A percentile compares a stretch with the other conserved stretches of the same genome.
Conservation (phyloP, 2,888 invertebrate species). For the Cenopis cana region DNA sequence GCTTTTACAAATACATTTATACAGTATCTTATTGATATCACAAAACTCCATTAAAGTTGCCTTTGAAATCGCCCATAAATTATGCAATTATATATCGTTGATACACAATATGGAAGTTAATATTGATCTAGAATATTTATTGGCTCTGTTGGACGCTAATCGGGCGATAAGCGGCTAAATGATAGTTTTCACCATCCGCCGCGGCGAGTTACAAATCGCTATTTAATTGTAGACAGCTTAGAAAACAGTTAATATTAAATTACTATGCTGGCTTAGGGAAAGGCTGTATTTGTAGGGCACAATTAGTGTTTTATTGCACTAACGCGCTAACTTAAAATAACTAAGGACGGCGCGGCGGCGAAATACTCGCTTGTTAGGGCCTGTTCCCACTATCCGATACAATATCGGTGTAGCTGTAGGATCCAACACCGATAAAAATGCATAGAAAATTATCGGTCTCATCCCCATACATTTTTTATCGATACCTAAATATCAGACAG, state of each 20-base stretch:
- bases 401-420: too few species aligned
- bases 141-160: constrained; percentile 15
- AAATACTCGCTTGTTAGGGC: background rate
- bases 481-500: too few species aligned
- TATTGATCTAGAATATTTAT: constrained; percentile 22
- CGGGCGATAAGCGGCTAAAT: constrained; percentile 30
- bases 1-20: too few species aligned
- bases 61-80: constrained; percentile 9
- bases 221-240: constrained; percentile 38
- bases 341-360: background rate
- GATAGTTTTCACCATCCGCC: constrained; percentile 33
- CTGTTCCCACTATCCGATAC: too few species aligned
- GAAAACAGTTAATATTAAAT: constrained; percentile 37
- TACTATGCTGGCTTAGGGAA: constrained; percentile 26
- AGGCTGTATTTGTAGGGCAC: constrained; percentile 27
- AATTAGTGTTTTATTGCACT: constrained; percentile 19
- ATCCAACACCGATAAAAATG: too few species aligned
- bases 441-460: too few species aligned
- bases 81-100: constrained; percentile 12
- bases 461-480: too few species aligned
- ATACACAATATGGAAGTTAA: constrained; percentile 14
- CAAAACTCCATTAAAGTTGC: background rate
- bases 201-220: constrained; percentile 29
- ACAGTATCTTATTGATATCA: background rate
- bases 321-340: constrained; percentile 12